Base-by-base conservation (phyloP, 30 jellyfish, hydroid and myxozoan genomes). In the Catostylus mosaicus region DNA sequence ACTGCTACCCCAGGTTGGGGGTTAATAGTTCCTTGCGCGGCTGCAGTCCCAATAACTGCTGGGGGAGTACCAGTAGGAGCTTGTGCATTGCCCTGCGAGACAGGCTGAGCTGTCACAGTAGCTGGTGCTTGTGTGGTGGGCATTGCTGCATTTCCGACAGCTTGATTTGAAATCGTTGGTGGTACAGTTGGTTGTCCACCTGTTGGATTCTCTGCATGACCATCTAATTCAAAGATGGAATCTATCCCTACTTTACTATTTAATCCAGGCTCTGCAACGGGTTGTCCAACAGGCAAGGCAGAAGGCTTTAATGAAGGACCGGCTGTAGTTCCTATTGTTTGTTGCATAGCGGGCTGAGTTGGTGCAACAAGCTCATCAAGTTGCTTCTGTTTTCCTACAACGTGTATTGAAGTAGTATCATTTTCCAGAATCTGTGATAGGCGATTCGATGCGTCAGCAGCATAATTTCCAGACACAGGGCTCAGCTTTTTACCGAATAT, bases 331-430 rank as follows among this genome's bases (percentile, higher is more conserved):
- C n/a, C n/a, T n/a, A n/a, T n/a, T n/a, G n/a, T n/a, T n/a, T n/a
- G n/a, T n/a, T n/a, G n/a, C n/a, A n/a, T n/a, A n/a, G n/a, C 37
- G 19, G 81, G 72, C 78, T 65, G 78, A 3, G 0, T 20, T 32
- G 57, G n/a, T n/a, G 52, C 66, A 2, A n/a, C 30, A 12, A 64
- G 20, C 1, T 34, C 80, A 34, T 35, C 19, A 45, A 4, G 6
- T 5, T 68, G 37, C 70, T 57, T 77, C 57, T 77, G 83, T 68
- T 50, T 84, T n/a, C 88, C 88, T 35, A 69, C 27, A 5, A 77
- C 77, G 24, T 59, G 78, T 33, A 77, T 5, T 12, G 35, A 45
- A 23, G 20, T 77, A 23, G 78, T 11, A 10, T 16, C 59, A 40
- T 77, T 77, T 7, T 33, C 64, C 34, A 77, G 27, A 1, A 62